Evolutionary conservation across 2,797 vertebrate genomes (phyloP).

Genomic region (Sciaenops ocellatus): DNA sequence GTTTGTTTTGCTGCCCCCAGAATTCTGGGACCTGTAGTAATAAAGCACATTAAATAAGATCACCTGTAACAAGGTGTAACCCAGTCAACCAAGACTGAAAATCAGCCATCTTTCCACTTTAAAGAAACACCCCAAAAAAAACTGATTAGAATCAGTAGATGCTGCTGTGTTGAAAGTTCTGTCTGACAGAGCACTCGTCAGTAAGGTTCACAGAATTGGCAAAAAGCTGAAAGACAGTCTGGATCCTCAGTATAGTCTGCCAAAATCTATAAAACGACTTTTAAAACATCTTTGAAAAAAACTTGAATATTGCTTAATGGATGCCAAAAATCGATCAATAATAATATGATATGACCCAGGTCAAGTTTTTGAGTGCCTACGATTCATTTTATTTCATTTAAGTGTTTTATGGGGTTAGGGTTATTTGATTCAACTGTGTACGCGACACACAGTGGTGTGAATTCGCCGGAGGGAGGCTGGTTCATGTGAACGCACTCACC

Average conservation of each 20-base stretch:
- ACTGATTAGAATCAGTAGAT: not conserved
- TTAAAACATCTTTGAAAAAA: constrained; percentile 20
- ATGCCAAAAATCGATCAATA: not conserved
- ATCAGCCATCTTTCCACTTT: no score
- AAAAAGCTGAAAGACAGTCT: not conserved
- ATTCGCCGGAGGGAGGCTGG: not conserved
- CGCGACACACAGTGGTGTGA: not conserved
- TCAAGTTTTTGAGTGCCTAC: not conserved
- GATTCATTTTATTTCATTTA: constrained; percentile 14
- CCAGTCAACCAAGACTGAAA: no score
- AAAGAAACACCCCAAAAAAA: not conserved
- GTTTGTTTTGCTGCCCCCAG: no score
- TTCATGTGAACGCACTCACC: constrained; percentile 84
- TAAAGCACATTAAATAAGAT: no score
- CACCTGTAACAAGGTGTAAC: no score
- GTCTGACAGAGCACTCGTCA: not conserved
- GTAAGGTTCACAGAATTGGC: constrained; percentile 1
- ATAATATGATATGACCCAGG: not conserved
- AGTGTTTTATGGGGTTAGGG: not conserved
- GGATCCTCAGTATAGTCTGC: not conserved
- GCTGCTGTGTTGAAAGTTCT: not conserved
- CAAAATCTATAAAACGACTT: constrained; percentile 16
- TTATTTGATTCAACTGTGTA: not conserved
- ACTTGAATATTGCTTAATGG: not conserved
- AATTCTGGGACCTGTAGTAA: no score